A percentile compares a stretch with the other conserved stretches of the same genome.
These are phyloP conservation scores for Gadopsis marmoratus DNA, from an alignment of 2,797 vertebrate genomes.

Conservation along the genomic window DNA sequence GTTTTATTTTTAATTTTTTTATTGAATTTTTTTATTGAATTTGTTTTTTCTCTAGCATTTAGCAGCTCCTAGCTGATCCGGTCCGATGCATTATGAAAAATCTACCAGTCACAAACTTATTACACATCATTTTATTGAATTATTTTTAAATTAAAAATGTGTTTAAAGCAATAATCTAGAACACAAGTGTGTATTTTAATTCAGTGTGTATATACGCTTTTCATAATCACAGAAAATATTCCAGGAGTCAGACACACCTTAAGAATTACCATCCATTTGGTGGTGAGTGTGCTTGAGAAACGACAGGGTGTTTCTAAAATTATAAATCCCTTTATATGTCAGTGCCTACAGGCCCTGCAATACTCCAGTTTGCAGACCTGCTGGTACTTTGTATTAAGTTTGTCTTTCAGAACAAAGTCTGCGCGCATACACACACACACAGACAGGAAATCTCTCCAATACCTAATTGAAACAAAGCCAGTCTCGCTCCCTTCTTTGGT, in stretches of 20 bases:
- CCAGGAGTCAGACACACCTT: constrained; percentile 16
- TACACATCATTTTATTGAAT: constrained; percentile 3
- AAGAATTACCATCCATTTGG: constrained; percentile 22
- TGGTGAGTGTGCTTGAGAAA: background rate
- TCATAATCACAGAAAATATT: constrained; percentile 15
- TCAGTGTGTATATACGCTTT: constrained; percentile 16
- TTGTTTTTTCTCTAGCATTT: background rate
- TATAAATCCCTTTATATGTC: constrained; percentile 31
- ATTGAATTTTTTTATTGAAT: constrained; percentile 1
- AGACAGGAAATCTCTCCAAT: background rate
- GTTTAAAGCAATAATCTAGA: constrained; percentile 12
- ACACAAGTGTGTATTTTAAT: constrained; percentile 9
- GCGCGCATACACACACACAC: background rate
- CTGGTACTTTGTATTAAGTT: constrained; percentile 6
- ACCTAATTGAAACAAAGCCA: constrained; percentile 20
- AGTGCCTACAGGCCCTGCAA: constrained; percentile 8
- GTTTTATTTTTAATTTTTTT: background rate
- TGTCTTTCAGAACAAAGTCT: constrained; percentile 21
- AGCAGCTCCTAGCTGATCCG: constrained; percentile 4
- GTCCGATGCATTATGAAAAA: constrained; percentile 1
- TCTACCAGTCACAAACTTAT: background rate
- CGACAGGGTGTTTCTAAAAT: constrained; percentile 34
- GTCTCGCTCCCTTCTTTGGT: background rate
- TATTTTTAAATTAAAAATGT: constrained; percentile 23
- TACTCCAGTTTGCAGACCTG: constrained; percentile 6